Evolutionary conservation across 2,113 vertebrate genomes (phyloP).

Genomic region (Onychostoma macrolepis): DNA sequence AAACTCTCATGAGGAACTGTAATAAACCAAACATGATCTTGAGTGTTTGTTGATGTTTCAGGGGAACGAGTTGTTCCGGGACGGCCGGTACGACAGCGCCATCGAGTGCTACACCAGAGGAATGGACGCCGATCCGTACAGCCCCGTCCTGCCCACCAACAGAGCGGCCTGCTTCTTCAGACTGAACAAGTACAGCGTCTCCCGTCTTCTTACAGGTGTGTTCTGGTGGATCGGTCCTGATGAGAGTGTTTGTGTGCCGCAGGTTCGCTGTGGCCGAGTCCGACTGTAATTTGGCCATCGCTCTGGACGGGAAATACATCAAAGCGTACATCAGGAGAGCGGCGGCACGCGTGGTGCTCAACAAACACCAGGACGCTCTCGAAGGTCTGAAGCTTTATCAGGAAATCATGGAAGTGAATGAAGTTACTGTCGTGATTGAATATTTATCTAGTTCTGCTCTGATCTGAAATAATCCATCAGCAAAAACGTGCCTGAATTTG

Average conservation of each 20-base stretch:
- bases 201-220: not conserved
- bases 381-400: conserved; percentile 76
- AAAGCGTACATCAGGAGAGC: conserved; percentile 90
- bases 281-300: conserved; percentile 93
- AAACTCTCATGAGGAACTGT: too few relatives aligned
- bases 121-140: conserved; percentile 90
- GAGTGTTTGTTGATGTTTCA: conserved; percentile 58
- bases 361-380: conserved; percentile 84
- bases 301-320: conserved; percentile 83
- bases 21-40: too few relatives aligned
- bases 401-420: not conserved
- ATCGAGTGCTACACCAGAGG: conserved; percentile 91
- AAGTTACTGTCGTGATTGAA: too few relatives aligned
- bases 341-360: conserved; percentile 82
- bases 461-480: too few relatives aligned
- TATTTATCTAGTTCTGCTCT: not conserved
- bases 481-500: too few relatives aligned
- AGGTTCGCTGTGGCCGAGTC: conserved; percentile 93
- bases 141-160: conserved; percentile 90
- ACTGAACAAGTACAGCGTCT: conserved; percentile 83
- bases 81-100: conserved; percentile 89
- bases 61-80: conserved; percentile 91
- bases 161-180: conserved; percentile 89
- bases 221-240: not conserved
- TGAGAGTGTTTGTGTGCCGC: not conserved